Base-by-base conservation (phyloP, 2,797 vertebrate species). In the Mormyrops boulengeri region DNA sequence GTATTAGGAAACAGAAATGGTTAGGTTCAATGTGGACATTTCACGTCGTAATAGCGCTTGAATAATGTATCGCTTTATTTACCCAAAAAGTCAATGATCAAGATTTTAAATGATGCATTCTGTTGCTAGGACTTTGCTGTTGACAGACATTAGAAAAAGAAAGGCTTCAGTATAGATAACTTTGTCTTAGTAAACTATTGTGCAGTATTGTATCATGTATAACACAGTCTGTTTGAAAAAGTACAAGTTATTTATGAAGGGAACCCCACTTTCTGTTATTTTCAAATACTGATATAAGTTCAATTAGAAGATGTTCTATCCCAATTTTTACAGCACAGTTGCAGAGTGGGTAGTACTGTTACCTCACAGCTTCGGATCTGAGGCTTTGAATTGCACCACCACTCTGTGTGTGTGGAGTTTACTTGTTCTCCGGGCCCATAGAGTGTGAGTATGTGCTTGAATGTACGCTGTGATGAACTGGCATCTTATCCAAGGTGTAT, bases 1-100 rank as follows among this genome's bases (percentile, higher is more conserved):
- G 17, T 87, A 86, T 80, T 89, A 73, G 62, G 88, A 73, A 60
- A 84, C 14, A 87, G 50, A 86, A 77, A 50, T 88, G 73, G 84
- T 47, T 69, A 50, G 44, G 49, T 77, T 89, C 26, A 89, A 77
- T 53, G 55, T 69, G 47, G 9, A 88, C 87, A 57, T 84, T 80
- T 88, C 47, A 88, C 84, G 41, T 82, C 50, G 49, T 34, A 49
- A 17, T 88, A 49, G 82, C 4, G 1, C 4, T 73, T 73, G 66
- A 73, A 73, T 73, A 17, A 14, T 38, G 66, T 17, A 73, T 69
- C 14, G 66, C 26, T 30, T 60, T 82, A 17, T n/a, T 7, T 34
- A n/a, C 14, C 38, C 73, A 19, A 80, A 80, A 41, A 80, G 38
- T 44, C 73, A 80, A 44, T 44, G 41, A 80, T 47, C 38, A 38